phyloP scores from a whole-genome alignment of 2,888 invertebrate genomes.

The Ypsolopha scabrella region DNA sequence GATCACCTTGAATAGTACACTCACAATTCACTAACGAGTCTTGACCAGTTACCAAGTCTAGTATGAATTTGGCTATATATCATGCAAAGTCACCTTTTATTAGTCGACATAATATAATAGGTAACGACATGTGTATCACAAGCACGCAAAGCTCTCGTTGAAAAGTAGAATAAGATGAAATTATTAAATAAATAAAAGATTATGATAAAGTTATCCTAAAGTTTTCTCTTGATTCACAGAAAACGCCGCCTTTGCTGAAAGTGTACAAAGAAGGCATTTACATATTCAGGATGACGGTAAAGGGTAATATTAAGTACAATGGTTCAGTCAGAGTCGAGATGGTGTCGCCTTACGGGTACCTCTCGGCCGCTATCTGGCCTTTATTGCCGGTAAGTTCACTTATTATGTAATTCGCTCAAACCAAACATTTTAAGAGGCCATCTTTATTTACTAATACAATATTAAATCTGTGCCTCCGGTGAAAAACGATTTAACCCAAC shows the following conservation, averaged over 20 bases:
- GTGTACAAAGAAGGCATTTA: constrained; percentile 81
- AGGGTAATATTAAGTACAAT: constrained; percentile 53
- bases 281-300: constrained; percentile 47
- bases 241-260: constrained; percentile 63
- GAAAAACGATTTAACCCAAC: too few relatives aligned
- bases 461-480: too few relatives aligned
- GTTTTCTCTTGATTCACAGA: constrained; percentile 22
- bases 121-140: too few relatives aligned
- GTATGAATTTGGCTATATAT: too few relatives aligned
- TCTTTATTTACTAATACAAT: too few relatives aligned
- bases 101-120: too few relatives aligned
- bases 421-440: neutral
- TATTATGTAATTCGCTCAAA: neutral
- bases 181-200: too few relatives aligned
- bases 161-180: neutral
- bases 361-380: constrained; percentile 92
- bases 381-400: constrained; percentile 77
- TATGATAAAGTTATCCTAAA: neutral
- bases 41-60: too few relatives aligned
- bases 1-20: too few relatives aligned
- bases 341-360: constrained; percentile 81
- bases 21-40: too few relatives aligned
- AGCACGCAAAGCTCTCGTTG: too few relatives aligned
- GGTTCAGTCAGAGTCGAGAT: constrained; percentile 78
- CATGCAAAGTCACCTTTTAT: too few relatives aligned